Evolutionary conservation across 1,140 invertebrate species (phyloP), one percentile per base, ranked within the genome.

Genomic region (Mizuhopecten yessoensis): DNA sequence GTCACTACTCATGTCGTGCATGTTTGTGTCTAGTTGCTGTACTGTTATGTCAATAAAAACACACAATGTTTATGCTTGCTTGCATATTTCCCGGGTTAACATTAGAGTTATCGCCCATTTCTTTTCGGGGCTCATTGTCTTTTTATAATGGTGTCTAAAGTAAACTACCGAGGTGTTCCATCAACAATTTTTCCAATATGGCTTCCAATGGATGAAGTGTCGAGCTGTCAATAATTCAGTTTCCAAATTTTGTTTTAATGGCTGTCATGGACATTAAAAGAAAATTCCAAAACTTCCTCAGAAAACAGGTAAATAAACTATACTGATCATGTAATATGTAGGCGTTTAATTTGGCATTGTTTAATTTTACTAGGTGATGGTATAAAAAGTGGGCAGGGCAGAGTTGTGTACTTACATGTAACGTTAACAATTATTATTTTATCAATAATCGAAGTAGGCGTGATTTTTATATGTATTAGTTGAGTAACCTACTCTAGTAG

Each of bases 231-330:
- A n/a, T 75, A 75, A 29, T 75, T 75, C n/a, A 75, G n/a, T 75
- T 75, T 75, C 23, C n/a, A 29, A 29, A 29, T 75, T 29, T 75
- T 75, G 3, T 75, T 75, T 75, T 75, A 17, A 75, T 75, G 57
- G 57, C 57, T 75, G 49, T 86, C 87, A 95, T 95, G 93, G 94
- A 94, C 75, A 90, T 95, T 17, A 95, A 94, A 87, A 94, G 93
- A 34, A 95, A 95, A 91, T 75, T 95, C 13, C 95, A 95, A 75
- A 93, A 93, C 88, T 91, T 95, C 11, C 94, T 95, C 33, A 92
- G 90, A 87, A 94, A 93, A 89, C 94, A 95, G 94, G 95, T 95
- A 90, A 92, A 11, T 0, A 57, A 23, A 2, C 49, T 13, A 33
- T 49, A 39, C 33, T 0, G 23, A 29, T 10, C 33, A 5, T n/a